Evolutionary conservation across 2,888 invertebrate genomes (phyloP).

Genomic region (Syritta pipiens): DNA sequence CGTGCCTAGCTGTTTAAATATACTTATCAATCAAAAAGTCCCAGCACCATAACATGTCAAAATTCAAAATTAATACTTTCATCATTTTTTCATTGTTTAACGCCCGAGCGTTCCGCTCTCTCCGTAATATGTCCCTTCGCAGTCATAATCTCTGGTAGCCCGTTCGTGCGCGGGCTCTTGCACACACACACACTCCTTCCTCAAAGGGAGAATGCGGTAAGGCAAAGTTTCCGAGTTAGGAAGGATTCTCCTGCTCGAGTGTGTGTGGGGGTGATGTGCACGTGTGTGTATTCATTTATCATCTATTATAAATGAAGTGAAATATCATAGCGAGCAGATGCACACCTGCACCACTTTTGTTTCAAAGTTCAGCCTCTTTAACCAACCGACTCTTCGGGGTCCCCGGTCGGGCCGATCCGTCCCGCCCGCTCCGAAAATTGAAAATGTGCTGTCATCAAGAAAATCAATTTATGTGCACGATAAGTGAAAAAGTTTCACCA

Average conservation of each 20-base stretch:
- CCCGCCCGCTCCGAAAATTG: conserved; percentile 47
- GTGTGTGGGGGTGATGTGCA: conserved; percentile 15
- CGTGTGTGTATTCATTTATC: conserved; percentile 63
- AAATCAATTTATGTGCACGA: conserved; percentile 73
- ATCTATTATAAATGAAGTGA: conserved; percentile 68
- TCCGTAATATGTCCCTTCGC: conserved; percentile 40
- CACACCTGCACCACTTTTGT: conserved; percentile 68
- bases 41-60: conserved; percentile 57
- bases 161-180: conserved; percentile 18
- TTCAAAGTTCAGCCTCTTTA: conserved; percentile 69
- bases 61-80: conserved; percentile 65
- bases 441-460: conserved; percentile 69
- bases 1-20: conserved; percentile 36
- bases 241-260: conserved; percentile 6
- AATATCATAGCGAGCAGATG: conserved; percentile 66
- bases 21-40: conserved; percentile 59
- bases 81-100: conserved; percentile 57
- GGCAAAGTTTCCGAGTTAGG: conserved; percentile 35
- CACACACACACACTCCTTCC: conserved; percentile 3
- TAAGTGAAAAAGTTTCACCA: conserved; percentile 73
- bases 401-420: background rate
- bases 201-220: conserved; percentile 31
- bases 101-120: conserved; percentile 9
- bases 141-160: conserved; percentile 56
- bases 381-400: conserved; percentile 26